These are phyloP conservation scores for Shinisaurus crocodilurus DNA, from an alignment of 2,113 vertebrate genomes.

Conservation along the genomic window DNA sequence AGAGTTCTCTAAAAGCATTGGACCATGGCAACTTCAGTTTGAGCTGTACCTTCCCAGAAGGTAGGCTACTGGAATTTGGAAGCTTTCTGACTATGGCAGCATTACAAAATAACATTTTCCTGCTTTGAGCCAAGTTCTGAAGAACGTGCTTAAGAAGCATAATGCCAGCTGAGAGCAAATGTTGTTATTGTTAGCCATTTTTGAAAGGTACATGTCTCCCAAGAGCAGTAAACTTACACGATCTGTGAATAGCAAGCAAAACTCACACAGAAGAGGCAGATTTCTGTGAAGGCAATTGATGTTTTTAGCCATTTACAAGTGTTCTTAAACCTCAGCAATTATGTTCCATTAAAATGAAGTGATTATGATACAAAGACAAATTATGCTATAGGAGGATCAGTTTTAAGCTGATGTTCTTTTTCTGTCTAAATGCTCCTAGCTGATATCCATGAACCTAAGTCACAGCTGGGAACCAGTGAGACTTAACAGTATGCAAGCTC, in stretches of 20 bases:
- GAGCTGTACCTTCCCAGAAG: neutral
- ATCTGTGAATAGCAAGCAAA: neutral
- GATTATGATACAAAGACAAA: neutral
- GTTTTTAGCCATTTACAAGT: neutral
- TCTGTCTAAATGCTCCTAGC: neutral
- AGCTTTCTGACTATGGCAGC: neutral
- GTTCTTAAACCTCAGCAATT: neutral
- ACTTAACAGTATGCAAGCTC: no score
- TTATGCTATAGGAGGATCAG: neutral
- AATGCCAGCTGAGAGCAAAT: neutral
- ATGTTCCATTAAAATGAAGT: neutral
- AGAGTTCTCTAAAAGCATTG: neutral
- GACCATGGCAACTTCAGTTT: neutral
- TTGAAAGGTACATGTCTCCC: constrained; percentile 25
- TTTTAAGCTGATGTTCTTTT: neutral
- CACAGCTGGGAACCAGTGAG: neutral
- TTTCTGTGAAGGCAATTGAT: neutral
- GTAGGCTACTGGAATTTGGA: neutral
- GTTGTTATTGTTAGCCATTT: constrained; percentile 1
- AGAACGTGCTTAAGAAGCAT: neutral
- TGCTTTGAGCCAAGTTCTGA: neutral
- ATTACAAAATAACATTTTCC: neutral
- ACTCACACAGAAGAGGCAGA: neutral
- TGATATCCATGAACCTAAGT: neutral
- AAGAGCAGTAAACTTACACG: neutral